These are phyloP conservation scores for Chalcis sispes DNA, from an alignment of 2,888 invertebrate genomes.

Conservation along the genomic window DNA sequence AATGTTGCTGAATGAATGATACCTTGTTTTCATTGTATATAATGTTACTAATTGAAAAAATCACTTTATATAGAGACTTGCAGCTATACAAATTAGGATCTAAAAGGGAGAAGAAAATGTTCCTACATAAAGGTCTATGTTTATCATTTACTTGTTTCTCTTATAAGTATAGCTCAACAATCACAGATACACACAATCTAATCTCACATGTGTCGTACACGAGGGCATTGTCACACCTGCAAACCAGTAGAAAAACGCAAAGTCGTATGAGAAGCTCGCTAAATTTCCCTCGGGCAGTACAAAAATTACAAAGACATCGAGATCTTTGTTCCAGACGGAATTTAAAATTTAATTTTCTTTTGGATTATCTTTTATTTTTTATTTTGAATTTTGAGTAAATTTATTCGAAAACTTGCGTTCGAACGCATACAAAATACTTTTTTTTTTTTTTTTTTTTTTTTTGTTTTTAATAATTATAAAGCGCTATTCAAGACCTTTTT, in stretches of 20 bases:
- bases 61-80: constrained; percentile 48
- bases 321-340: constrained; percentile 46
- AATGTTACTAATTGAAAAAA: constrained; percentile 46
- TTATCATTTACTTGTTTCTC: constrained; percentile 45
- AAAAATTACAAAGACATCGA: constrained; percentile 40
- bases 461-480: constrained; percentile 14
- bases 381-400: constrained; percentile 16
- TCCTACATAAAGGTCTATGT: constrained; percentile 40
- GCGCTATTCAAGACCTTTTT: background rate
- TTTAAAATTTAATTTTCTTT: constrained; percentile 2
- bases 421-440: constrained; percentile 21
- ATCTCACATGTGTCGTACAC: constrained; percentile 56
- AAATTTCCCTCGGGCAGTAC: constrained; percentile 16
- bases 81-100: constrained; percentile 49
- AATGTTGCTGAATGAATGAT: constrained; percentile 38
- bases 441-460: too few species aligned
- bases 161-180: constrained; percentile 56
- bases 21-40: constrained; percentile 18
- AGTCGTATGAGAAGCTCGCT: constrained; percentile 30
- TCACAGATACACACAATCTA: constrained; percentile 58
- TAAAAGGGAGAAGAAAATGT: constrained; percentile 37
- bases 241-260: constrained; percentile 46
- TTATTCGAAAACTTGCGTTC: constrained; percentile 16
- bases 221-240: constrained; percentile 49
- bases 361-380: background rate